Conservation (phyloP, 2,888 invertebrate genomes). For the Leptodirus hochenwartii region DNA sequence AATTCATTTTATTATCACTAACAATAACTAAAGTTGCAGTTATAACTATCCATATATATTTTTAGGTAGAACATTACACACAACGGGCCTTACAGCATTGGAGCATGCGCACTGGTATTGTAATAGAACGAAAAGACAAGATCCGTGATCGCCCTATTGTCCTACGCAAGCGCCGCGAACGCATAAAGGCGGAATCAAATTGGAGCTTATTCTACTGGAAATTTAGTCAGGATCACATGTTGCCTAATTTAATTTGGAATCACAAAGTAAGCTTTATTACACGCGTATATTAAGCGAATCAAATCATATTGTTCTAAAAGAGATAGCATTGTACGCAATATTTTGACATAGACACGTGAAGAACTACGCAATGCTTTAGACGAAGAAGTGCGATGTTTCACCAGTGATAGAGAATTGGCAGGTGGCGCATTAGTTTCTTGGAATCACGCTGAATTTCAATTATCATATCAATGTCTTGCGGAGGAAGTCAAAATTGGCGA, state of each 20-base stretch:
- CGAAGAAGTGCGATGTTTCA: conserved; percentile 81
- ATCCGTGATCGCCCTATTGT: conserved; percentile 74
- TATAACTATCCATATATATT: no score
- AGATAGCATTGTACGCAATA: background rate
- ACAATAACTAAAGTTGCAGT: no score
- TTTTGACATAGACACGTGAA: conserved; percentile 60
- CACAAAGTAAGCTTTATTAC: conserved; percentile 74
- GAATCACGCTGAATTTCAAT: conserved; percentile 97
- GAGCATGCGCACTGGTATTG: conserved; percentile 42
- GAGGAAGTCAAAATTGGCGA: conserved; percentile 98
- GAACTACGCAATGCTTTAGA: conserved; percentile 84
- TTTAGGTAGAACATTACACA: conserved; percentile 52
- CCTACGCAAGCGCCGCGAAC: conserved; percentile 71
- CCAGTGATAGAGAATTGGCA: conserved; percentile 75
- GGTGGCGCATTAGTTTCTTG: conserved; percentile 72
- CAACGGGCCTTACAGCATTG: conserved; percentile 51
- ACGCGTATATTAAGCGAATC: conserved; percentile 3
- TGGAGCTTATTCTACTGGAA: conserved; percentile 92
- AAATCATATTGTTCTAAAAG: background rate
- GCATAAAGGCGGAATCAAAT: conserved; percentile 73
- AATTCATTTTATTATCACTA: no score
- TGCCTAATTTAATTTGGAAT: conserved; percentile 98
- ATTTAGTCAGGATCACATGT: conserved; percentile 83
- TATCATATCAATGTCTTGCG: conserved; percentile 81
- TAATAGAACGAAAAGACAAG: conserved; percentile 33